Evolutionary conservation across 2,888 invertebrate genomes (phyloP), one percentile per base, ranked within the genome.

Genomic region (Cecidostiba fungosa): DNA sequence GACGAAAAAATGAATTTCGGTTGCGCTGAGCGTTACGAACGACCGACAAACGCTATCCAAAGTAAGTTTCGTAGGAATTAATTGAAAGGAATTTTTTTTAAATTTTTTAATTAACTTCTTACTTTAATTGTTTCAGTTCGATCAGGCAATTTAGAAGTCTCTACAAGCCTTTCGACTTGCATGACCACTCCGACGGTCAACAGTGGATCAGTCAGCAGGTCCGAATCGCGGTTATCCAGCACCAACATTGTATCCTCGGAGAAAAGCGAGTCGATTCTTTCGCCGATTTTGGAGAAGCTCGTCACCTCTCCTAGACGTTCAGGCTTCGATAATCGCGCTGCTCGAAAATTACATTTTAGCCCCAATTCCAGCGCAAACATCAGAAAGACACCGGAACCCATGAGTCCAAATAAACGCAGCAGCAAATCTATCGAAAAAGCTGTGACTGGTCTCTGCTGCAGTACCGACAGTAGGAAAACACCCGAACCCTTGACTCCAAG

Each of bases 321-420:
- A 0, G 93, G 94, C 87, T 89, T 91, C 4, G 94, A 94, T 76
- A 90, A 89, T 79, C 90, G 92, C 54, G 94, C 94, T 6, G 92
- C 93, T 2, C 91, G 95, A 19, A 93, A 95, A 59, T 90, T 95
- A 2, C 16, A 78, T 3, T 95, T 95, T 87, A 94, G 94, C 87
- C 93, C 94, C 2, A 86, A 84, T 0, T 95, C 95, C 87, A 94
- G 94, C 87, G 93, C 94, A 3, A 86, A 82, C 1, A 88, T 39
- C 69, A 88, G 88, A 26, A 87, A 84, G 19, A 88, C 88, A 50
- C 74, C 84, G 29, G 69, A 16, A 73, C 47, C 79, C 43, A 5
- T 32, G 74, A 59, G 81, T 74, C 16, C 72, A 50, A 47, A 29
- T 78, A 54, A 36, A 76, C 54, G 16, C 50, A 14, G 73, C 36